Conservation (phyloP, 1,140 invertebrate genomes). For the Archivesica marissinica region DNA sequence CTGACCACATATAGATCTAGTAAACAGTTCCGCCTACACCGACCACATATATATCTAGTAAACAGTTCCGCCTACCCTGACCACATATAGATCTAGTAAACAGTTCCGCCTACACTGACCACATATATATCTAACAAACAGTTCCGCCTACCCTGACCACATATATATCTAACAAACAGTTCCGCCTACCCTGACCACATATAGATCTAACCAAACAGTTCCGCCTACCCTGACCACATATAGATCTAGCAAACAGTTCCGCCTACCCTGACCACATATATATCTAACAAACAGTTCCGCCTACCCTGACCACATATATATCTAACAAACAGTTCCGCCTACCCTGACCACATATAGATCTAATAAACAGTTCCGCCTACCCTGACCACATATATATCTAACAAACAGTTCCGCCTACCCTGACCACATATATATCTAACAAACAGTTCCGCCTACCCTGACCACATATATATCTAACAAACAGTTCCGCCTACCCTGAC, state of each 20-base stretch:
- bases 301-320: too few species aligned
- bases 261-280: too few species aligned
- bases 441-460: too few species aligned
- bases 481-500: too few species aligned
- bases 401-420: too few species aligned
- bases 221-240: too few species aligned
- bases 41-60: constrained; percentile 38
- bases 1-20: constrained; percentile 41
- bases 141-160: too few species aligned
- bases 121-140: constrained; percentile 35
- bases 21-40: too few species aligned
- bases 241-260: constrained; percentile 41
- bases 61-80: too few species aligned
- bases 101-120: too few species aligned
- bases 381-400: constrained; percentile 42
- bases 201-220: constrained; percentile 42
- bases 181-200: too few species aligned
- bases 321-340: constrained; percentile 13
- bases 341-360: constrained; percentile 46
- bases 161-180: constrained; percentile 35
- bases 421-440: constrained; percentile 43
- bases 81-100: constrained; percentile 38
- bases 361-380: too few species aligned
- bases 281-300: constrained; percentile 34
- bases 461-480: constrained; percentile 35